Conservation (phyloP, 2,888 invertebrate genomes). For the Rhamphomyia laevipes region DNA sequence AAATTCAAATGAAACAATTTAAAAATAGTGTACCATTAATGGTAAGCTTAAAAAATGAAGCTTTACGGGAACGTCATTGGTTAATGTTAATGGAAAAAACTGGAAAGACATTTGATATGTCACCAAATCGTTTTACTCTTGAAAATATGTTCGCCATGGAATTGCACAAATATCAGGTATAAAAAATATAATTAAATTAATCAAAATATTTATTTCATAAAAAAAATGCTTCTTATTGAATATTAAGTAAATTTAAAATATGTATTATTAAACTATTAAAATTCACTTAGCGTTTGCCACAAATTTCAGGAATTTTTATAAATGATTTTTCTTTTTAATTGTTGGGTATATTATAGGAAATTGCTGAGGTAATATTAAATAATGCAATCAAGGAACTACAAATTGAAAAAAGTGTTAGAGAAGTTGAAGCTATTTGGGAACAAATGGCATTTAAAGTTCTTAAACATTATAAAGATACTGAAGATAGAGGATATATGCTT, state of each 20-base stretch:
- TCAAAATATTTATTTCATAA: neutral
- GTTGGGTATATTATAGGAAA: slow-evolving; percentile 37
- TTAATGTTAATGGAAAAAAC: slow-evolving; percentile 77
- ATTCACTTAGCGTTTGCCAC: neutral
- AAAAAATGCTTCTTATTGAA: too few relatives aligned
- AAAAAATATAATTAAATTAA: neutral
- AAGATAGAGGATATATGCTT: slow-evolving; percentile 63
- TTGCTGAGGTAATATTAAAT: slow-evolving; percentile 75
- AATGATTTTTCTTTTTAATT: neutral
- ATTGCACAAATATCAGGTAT: slow-evolving; percentile 64
- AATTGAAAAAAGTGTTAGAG: slow-evolving; percentile 80
- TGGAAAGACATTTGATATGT: slow-evolving; percentile 70
- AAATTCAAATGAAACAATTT: slow-evolving; percentile 80
- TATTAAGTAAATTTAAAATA: too few relatives aligned
- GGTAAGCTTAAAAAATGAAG: slow-evolving; percentile 83
- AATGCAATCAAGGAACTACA: slow-evolving; percentile 82
- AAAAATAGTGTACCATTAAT: slow-evolving; percentile 77
- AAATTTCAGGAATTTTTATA: neutral
- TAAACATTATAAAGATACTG: slow-evolving; percentile 57
- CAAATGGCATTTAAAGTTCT: slow-evolving; percentile 49
- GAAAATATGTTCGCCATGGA: slow-evolving; percentile 92
- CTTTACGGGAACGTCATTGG: slow-evolving; percentile 85
- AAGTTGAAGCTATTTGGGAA: slow-evolving; percentile 67
- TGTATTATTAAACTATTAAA: neutral
- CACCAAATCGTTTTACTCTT: slow-evolving; percentile 76